These are phyloP conservation scores for Apistogramma diplotaenia DNA, from an alignment of 2,113 vertebrate species.

Conservation along the genomic window DNA sequence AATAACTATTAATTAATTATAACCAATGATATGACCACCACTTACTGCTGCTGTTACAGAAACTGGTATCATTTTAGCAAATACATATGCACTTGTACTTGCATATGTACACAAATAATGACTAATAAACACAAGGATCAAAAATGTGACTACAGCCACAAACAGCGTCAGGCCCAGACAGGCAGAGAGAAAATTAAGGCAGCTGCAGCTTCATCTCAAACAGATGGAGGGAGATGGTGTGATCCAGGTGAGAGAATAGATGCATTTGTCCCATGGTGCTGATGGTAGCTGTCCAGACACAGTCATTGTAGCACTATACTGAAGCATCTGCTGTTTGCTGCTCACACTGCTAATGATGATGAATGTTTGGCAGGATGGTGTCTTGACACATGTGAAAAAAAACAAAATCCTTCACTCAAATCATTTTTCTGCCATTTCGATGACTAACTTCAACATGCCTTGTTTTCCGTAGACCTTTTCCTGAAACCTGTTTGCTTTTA, in stretches of 20 bases:
- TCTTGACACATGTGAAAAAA: slow-evolving; percentile 20
- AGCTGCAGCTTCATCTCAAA: slow-evolving; percentile 57
- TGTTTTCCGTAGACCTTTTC: background rate
- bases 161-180: slow-evolving; percentile 9
- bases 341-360: slow-evolving; percentile 68
- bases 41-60: background rate
- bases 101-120: background rate
- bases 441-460: background rate
- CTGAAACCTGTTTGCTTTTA: background rate
- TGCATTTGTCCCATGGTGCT: slow-evolving; percentile 43
- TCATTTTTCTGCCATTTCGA: slow-evolving; percentile 16
- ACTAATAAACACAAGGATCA: background rate
- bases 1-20: background rate
- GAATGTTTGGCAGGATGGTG: slow-evolving; percentile 53
- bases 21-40: background rate
- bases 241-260: slow-evolving; percentile 62
- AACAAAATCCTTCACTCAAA: slow-evolving; percentile 22
- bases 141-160: background rate
- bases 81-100: background rate
- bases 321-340: slow-evolving; percentile 66
- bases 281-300: slow-evolving; percentile 47
- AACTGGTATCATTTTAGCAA: background rate
- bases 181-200: slow-evolving; percentile 10
- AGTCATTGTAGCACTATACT: slow-evolving; percentile 32
- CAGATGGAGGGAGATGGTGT: slow-evolving; percentile 50